phyloP scores from a whole-genome alignment of 2,113 vertebrate species.

The Nyctibius bracteatus region DNA sequence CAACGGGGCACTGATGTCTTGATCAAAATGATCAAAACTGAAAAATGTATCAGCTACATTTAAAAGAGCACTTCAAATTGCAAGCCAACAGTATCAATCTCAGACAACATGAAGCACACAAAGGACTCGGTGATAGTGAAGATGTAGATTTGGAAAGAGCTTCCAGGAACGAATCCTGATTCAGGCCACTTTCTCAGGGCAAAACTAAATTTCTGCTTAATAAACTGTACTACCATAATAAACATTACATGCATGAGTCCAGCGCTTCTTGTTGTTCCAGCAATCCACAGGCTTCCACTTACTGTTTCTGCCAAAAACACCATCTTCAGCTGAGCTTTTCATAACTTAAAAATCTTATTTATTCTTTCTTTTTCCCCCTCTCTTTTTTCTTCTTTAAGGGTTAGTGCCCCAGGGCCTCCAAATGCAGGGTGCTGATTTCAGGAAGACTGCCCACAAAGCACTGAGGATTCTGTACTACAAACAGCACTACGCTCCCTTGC shows the following conservation, averaged over 20 bases:
- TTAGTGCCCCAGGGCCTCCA: not conserved
- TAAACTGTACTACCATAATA: not conserved
- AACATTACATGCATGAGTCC: not conserved
- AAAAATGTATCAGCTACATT: not conserved
- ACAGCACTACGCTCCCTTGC: not conserved
- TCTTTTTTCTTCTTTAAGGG: not conserved
- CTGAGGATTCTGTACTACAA: not conserved
- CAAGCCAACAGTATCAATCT: not conserved
- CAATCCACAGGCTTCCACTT: not conserved
- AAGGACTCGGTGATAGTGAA: not conserved
- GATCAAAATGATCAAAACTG: not conserved
- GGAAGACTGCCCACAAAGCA: not conserved
- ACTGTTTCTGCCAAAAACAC: not conserved
- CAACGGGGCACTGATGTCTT: not conserved
- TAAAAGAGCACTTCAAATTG: not conserved
- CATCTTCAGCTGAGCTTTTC: not conserved
- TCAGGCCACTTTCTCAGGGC: not conserved
- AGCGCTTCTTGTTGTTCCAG: not conserved
- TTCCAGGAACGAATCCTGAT: not conserved
- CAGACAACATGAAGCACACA: not conserved
- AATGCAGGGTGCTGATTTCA: not conserved
- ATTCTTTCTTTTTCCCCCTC: not conserved
- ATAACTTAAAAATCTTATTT: not conserved
- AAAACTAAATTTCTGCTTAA: not conserved
- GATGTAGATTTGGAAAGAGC: not conserved